Conservation (phyloP, 1,140 invertebrate species). For the Drosophila tani region DNA sequence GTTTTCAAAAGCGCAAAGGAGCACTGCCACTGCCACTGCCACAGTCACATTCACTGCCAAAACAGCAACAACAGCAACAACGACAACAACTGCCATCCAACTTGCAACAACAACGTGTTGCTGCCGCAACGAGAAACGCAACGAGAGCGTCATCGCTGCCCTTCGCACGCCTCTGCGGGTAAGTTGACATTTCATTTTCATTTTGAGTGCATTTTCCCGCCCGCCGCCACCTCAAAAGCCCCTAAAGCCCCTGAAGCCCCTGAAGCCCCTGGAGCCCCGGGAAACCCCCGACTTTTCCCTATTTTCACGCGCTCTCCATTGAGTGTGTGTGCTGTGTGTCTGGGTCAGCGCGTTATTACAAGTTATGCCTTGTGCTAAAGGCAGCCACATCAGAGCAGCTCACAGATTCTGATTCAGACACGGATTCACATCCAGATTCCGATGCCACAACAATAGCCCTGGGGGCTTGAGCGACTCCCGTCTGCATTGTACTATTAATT, state of each 20-base stretch:
- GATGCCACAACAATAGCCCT: constrained; percentile 32
- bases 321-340: constrained; percentile 29
- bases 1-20: constrained; percentile 19
- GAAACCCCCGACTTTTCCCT: constrained; percentile 18
- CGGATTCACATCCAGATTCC: constrained; percentile 27
- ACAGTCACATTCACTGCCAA: constrained; percentile 7
- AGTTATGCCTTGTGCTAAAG: constrained; percentile 61
- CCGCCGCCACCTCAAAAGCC: not conserved
- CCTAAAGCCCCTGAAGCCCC: constrained; percentile 32
- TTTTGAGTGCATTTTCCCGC: constrained; percentile 59
- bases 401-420: constrained; percentile 23
- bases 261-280: constrained; percentile 7
- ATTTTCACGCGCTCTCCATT: not conserved
- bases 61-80: not conserved
- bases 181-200: constrained; percentile 77
- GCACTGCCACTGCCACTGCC: constrained; percentile 14
- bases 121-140: constrained; percentile 32
- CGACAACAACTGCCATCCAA: constrained; percentile 4
- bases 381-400: not conserved
- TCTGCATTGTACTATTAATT: not conserved
- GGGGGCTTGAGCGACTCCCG: not conserved
- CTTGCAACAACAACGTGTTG: constrained; percentile 50
- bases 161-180: constrained; percentile 65
- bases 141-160: constrained; percentile 53
- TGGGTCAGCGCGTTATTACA: constrained; percentile 73